Evolutionary conservation across 2,888 invertebrate species (phyloP), one percentile per base, ranked within the genome.

Genomic region (Deilephila porcellus): DNA sequence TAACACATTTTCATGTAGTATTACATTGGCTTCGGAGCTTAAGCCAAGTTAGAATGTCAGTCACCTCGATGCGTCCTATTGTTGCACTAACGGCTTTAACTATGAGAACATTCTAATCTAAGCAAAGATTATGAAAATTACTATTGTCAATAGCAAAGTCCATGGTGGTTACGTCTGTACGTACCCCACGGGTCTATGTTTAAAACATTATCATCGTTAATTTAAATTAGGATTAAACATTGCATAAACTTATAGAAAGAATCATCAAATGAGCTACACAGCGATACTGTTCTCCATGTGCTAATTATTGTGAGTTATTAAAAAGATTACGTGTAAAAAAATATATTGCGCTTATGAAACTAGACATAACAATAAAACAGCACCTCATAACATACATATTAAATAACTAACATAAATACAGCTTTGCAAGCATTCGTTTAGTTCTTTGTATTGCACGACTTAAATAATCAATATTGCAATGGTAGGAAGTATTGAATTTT

Each of bases 401-500:
- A 64, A 34, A 64, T 64, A 37, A 34, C 34, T 34, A 34, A 34
- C 64, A 37, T 11, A n/a, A 64, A 5, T 64, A 45, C 20, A 45
- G 37, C 20, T 7, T 60, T 60, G n/a, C 60, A 60, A 60, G 60
- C 60, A 60, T n/a, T n/a, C 60, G 60, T 5, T 60, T 14, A 25
- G 25, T 20, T 29, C 25, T 60, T 60, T 29, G 29, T 60, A 60
- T 29, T 29, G 60, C 29, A 29, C 60, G 17, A 29, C 60, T 60
- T 25, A 60, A 25, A 25, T 25, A 52, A 60, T 71, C 25, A 60
- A 25, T 62, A 59, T 17, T 72, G 37, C 2, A 72, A 67, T 20
- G 17, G 56, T 72, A 45, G 52, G 45, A 52, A 67, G 73, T 76
- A 81, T 77, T 74, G 73, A 76, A 77, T 80, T 79, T 77, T 73